Evolutionary conservation across 2,888 invertebrate genomes (phyloP).

Genomic region (Hydriomena furcata): DNA sequence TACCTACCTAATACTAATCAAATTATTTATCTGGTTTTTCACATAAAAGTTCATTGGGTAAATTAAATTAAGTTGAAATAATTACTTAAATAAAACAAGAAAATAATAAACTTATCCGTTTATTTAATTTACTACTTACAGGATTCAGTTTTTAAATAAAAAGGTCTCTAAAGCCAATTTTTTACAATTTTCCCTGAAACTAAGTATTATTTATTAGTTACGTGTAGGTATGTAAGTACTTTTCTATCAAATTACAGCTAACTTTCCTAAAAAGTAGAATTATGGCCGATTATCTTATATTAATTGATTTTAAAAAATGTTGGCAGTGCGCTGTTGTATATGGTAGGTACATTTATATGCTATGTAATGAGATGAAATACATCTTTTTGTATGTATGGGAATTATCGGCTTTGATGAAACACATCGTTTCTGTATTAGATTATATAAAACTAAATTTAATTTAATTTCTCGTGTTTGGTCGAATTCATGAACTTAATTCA

Average conservation of each 20-base stretch:
- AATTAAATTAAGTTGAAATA: too few species aligned
- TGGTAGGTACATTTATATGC: too few species aligned
- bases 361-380: too few species aligned
- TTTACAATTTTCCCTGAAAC: slow-evolving; percentile 41
- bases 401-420: too few species aligned
- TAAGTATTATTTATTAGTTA: slow-evolving; percentile 11
- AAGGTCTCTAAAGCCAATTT: slow-evolving; percentile 65
- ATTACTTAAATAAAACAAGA: slow-evolving; percentile 45
- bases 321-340: slow-evolving; percentile 29
- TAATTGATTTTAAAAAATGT: slow-evolving; percentile 12
- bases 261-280: slow-evolving; percentile 45
- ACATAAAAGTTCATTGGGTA: too few species aligned
- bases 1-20: too few species aligned
- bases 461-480: too few species aligned
- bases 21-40: too few species aligned
- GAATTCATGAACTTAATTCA: too few species aligned
- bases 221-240: slow-evolving; percentile 23
- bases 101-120: slow-evolving; percentile 75
- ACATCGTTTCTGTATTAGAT: too few species aligned
- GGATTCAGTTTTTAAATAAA: slow-evolving; percentile 62
- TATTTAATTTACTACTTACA: slow-evolving; percentile 71
- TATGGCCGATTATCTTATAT: slow-evolving; percentile 49
- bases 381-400: too few species aligned
- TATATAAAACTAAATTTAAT: too few species aligned
- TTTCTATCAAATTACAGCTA: slow-evolving; percentile 64